A percentile compares a stretch with the other conserved stretches of the same genome.
These are phyloP conservation scores for Spisula solida DNA, from an alignment of 2,888 invertebrate species.

Conservation along the genomic window DNA sequence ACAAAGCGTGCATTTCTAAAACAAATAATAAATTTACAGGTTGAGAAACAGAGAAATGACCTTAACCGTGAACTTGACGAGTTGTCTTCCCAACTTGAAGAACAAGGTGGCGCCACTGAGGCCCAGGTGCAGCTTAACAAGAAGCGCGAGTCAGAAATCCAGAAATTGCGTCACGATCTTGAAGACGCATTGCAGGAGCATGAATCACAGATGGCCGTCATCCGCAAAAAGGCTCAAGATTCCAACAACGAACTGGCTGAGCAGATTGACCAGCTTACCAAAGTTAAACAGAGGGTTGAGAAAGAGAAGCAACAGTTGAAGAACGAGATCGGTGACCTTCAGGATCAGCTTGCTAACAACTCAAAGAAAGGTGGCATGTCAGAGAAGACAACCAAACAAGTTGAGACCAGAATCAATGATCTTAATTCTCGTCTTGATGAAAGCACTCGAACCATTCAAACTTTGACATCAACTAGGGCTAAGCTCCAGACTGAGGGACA, in stretches of 20 bases:
- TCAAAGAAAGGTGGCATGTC: constrained; percentile 91
- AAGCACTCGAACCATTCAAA: constrained; percentile 97
- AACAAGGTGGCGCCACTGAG: constrained; percentile 99
- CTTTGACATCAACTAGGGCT: constrained; percentile 94
- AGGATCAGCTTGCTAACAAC: constrained; percentile 92
- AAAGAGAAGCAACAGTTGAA: constrained; percentile 99
- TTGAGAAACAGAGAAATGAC: constrained; percentile 99
- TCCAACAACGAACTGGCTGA: constrained; percentile 99
- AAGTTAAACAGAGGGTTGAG: constrained; percentile 98
- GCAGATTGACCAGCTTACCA: constrained; percentile 99
- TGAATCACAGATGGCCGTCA: constrained; percentile 97
- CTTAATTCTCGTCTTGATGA: constrained; percentile 98
- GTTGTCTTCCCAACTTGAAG: constrained; percentile 90
- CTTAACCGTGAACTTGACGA: constrained; percentile 98
- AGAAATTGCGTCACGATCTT: constrained; percentile 98
- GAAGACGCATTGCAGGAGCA: constrained; percentile 99
- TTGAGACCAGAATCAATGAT: constrained; percentile 98
- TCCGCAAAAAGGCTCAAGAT: constrained; percentile 99
- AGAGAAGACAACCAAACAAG: constrained; percentile 99
- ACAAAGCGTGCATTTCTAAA: too few relatives aligned
- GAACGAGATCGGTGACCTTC: constrained; percentile 99
- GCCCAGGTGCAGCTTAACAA: constrained; percentile 99
- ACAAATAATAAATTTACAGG: constrained; percentile 88
- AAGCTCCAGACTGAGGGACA: constrained; percentile 99
- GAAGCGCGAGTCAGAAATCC: constrained; percentile 99